Percentiles rank a stretch among this genome's conserved stretches.
These are phyloP conservation scores for Sitodiplosis mosellana DNA, from an alignment of 1,140 invertebrate genomes.

Conservation along the genomic window DNA sequence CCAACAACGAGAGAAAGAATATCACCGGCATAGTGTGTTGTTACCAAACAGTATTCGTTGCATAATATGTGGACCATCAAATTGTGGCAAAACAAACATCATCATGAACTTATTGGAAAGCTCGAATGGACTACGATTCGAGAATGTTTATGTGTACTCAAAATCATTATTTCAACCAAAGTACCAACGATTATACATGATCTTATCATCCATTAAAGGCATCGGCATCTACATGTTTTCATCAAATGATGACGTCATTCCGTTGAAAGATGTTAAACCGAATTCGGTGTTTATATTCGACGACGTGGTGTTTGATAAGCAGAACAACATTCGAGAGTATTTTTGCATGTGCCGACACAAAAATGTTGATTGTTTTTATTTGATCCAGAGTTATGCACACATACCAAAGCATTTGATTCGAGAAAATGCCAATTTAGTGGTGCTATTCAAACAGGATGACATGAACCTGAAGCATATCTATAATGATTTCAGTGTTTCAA, in stretches of 20 bases:
- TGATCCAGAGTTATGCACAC: conserved; percentile 20
- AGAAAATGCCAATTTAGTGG: conserved; percentile 24
- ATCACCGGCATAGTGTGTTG: conserved; percentile 7
- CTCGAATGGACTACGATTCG: conserved; percentile 17
- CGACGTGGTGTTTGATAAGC: conserved; percentile 19
- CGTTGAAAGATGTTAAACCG: conserved; percentile 8
- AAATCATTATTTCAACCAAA: conserved; percentile 23
- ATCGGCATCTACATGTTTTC: conserved; percentile 12
- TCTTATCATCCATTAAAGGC: conserved; percentile 13
- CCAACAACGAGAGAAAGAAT: conserved; percentile 5
- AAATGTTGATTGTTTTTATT: conserved; percentile 14
- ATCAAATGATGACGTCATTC: conserved; percentile 14
- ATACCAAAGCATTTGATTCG: conserved; percentile 25
- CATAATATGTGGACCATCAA: conserved; percentile 15
- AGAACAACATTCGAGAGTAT: conserved; percentile 18
- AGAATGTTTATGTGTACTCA: conserved; percentile 24
- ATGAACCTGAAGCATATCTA: no score
- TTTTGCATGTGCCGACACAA: conserved; percentile 24
- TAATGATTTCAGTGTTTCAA: no score
- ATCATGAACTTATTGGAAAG: conserved; percentile 13
- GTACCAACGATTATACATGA: conserved; percentile 13
- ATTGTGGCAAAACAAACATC: conserved; percentile 23
- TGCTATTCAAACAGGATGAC: conserved; percentile 26
- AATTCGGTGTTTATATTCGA: conserved; percentile 18
- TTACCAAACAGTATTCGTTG: no score